Base-by-base conservation (phyloP, 2,888 invertebrate species). In the Neuroscelio doddi region DNA sequence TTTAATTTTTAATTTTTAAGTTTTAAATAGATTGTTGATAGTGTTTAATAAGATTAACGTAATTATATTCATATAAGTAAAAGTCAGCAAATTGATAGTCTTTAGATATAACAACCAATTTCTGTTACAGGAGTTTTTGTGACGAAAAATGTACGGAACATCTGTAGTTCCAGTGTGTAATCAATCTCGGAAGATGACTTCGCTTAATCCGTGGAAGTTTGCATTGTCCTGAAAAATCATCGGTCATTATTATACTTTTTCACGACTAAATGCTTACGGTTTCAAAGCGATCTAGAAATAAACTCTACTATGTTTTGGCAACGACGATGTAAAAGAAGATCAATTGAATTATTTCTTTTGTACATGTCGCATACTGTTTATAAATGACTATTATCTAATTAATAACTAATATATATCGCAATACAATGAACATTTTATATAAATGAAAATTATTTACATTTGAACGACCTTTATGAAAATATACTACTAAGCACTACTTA, bases 241-340 rank as follows among this genome's bases (percentile, higher is more conserved):
- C 29, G 56, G 62, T 51, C 50, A 63, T 63, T 63, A 51, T 51
- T 63, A 63, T 39, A 30, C 56, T 55, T 63, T 63, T 55, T 63
- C 56, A 63, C 47, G 47, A 44, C 52, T 57, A 42, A 47, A 56
- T 52, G 56, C 51, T 46, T 63, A 51, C 56, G 41, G 47, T 56
- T 56, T 47, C 32, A 36, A 56, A 51, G 56, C 38, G 45, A 63
- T 32, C 30, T 45, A 41, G 34, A 62, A 55, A 26, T 55, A 61
- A 49, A 39, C 34, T 62, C 12, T 24, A 44, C 27, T 42, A 29
- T 62, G 38, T 45, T 55, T 55, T 39, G 55, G 45, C 36, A 44
- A 55, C 39, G 30, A 9, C n/a, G 10, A 30, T 10, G 9, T 10
- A 9, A 30, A 39, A 36, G 50, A 50, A 55, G 55, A 39, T 55